Conservation (phyloP, 2,888 invertebrate genomes). For the Petrolisthes cinctipes region DNA sequence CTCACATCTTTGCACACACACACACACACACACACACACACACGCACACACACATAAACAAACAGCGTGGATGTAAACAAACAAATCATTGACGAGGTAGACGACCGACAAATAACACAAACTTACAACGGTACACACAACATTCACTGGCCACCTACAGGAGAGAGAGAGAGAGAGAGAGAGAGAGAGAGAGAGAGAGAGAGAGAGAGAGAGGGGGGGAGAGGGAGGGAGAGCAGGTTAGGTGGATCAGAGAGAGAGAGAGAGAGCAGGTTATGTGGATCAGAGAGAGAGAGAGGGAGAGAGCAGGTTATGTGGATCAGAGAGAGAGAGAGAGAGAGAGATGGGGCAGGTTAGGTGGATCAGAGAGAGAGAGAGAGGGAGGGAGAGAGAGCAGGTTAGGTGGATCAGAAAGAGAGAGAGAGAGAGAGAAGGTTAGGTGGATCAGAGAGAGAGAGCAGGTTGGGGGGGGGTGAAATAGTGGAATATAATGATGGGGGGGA, state of each 20-base stretch:
- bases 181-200: background rate
- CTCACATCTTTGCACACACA: too few relatives aligned
- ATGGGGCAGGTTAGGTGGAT: background rate
- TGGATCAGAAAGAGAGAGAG: background rate
- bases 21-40: too few relatives aligned
- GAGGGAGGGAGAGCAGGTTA: background rate
- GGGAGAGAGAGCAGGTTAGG: background rate
- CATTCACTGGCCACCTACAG: background rate
- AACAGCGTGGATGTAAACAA: too few relatives aligned
- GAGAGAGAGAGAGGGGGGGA: background rate
- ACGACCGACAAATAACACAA: background rate
- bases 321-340: background rate
- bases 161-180: constrained; percentile 14
- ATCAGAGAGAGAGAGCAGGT: background rate
- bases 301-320: background rate
- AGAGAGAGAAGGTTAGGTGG: background rate
- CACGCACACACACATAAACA: too few relatives aligned
- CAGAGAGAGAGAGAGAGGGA: background rate
- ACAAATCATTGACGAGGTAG: too few relatives aligned
- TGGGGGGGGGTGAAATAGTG: background rate
- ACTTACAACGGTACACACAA: background rate
- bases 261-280: background rate
- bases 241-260: background rate
- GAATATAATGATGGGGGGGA: background rate
- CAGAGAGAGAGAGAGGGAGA: background rate